These are phyloP conservation scores for Gymnarchus niloticus DNA, from an alignment of 2,113 vertebrate species.

Conservation along the genomic window DNA sequence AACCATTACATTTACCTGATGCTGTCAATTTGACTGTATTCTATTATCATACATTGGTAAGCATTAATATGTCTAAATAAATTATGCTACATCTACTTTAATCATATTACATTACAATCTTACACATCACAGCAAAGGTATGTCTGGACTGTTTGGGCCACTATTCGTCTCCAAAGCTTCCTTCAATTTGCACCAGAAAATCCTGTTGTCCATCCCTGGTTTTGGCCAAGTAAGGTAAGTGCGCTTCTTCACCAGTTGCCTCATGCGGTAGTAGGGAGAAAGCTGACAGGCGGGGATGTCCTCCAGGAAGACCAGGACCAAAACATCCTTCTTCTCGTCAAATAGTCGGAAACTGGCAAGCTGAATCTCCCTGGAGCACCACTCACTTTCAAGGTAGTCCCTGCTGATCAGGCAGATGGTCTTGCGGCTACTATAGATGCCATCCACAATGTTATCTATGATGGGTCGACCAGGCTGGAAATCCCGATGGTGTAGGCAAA, in stretches of 20 bases:
- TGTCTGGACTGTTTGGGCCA: constrained; percentile 17
- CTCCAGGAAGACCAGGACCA: constrained; percentile 66
- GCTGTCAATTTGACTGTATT: too few relatives aligned
- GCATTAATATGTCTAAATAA: too few relatives aligned
- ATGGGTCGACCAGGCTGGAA: constrained; percentile 54
- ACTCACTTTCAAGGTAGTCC: constrained; percentile 47
- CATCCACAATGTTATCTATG: constrained; percentile 63
- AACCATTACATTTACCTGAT: too few relatives aligned
- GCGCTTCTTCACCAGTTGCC: constrained; percentile 54
- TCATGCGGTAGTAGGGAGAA: constrained; percentile 60
- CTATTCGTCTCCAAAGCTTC: constrained; percentile 47
- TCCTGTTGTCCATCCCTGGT: constrained; percentile 25
- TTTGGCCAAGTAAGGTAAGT: constrained; percentile 62
- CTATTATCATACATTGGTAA: too few relatives aligned
- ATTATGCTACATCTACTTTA: too few relatives aligned
- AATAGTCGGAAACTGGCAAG: constrained; percentile 42
- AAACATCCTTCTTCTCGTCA: constrained; percentile 62
- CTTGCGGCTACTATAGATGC: constrained; percentile 57
- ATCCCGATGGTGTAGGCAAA: constrained; percentile 65
- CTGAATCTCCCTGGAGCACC: constrained; percentile 18
- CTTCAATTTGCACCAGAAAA: constrained; percentile 67
- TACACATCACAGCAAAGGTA: not conserved
- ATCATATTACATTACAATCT: not conserved
- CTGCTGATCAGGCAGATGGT: constrained; percentile 62
- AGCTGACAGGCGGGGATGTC: constrained; percentile 53